phyloP scores from a whole-genome alignment of 2,113 vertebrate species.

The Actenoides hombroni region DNA sequence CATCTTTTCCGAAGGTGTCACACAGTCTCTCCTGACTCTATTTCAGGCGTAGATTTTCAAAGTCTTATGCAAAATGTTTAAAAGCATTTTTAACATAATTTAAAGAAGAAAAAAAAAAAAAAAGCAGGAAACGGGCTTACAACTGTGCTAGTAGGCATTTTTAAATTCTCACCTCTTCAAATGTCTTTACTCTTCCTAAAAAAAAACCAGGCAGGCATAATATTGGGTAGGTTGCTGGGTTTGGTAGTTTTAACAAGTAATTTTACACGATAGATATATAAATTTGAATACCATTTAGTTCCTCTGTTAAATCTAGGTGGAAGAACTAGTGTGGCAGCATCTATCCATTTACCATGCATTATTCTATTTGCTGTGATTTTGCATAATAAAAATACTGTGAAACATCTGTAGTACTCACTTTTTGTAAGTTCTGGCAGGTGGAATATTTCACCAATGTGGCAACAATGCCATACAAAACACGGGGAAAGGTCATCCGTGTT shows the following conservation, averaged over 20 bases:
- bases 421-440: background rate
- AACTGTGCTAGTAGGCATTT: background rate
- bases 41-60: background rate
- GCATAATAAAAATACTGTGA: background rate
- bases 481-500: background rate
- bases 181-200: background rate
- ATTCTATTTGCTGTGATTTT: conserved; percentile 6
- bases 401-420: background rate
- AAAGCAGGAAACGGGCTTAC: background rate
- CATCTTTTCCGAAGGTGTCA: background rate
- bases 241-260: background rate
- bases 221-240: background rate
- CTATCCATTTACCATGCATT: background rate
- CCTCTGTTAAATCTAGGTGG: background rate
- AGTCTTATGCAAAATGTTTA: background rate
- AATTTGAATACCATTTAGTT: background rate
- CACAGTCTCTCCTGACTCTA: background rate
- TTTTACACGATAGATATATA: background rate
- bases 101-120: background rate
- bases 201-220: background rate
- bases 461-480: background rate
- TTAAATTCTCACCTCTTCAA: background rate
- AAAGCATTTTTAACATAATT: background rate
- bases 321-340: background rate
- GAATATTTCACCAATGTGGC: background rate